phyloP scores from a whole-genome alignment of 23 tunicate species.

The Aplidium turbinatum region DNA sequence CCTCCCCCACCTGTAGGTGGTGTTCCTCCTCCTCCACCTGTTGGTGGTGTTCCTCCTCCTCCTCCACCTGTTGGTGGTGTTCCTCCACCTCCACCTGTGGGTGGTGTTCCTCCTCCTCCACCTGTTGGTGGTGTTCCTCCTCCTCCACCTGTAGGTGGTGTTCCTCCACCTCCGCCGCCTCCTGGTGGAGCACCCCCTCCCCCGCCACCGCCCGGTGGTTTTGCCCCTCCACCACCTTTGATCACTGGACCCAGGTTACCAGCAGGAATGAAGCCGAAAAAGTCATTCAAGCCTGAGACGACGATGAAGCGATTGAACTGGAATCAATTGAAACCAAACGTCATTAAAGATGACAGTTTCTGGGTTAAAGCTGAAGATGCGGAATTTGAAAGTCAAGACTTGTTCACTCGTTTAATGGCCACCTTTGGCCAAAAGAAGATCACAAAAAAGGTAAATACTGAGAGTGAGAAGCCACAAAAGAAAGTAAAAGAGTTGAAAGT shows the following conservation, averaged over 20 bases:
- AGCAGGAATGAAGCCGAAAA: slow-evolving; percentile 70
- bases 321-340: slow-evolving; percentile 46
- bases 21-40: slow-evolving; percentile 47
- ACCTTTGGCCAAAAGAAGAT: slow-evolving; percentile 91
- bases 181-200: slow-evolving; percentile 30
- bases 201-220: slow-evolving; percentile 21
- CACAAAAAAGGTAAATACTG: slow-evolving; percentile 30
- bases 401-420: slow-evolving; percentile 74
- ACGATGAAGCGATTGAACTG: slow-evolving; percentile 72
- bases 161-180: slow-evolving; percentile 42
- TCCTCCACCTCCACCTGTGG: slow-evolving; percentile 39
- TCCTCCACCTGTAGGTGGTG: slow-evolving; percentile 39
- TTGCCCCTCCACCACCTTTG: slow-evolving; percentile 58
- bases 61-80: slow-evolving; percentile 47
- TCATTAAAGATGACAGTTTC: slow-evolving; percentile 51
- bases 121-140: slow-evolving; percentile 25
- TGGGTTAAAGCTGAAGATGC: slow-evolving; percentile 80
- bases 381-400: slow-evolving; percentile 66
- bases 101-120: slow-evolving; percentile 37
- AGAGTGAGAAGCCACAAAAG: slow-evolving; percentile 86
- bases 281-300: slow-evolving; percentile 79
- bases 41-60: slow-evolving; percentile 24
- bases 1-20: slow-evolving; percentile 36
- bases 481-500: slow-evolving; percentile 85
- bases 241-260: slow-evolving; percentile 40